These are phyloP conservation scores for Elymnias hypermnestra DNA, from an alignment of 1,140 invertebrate genomes.

Conservation along the genomic window DNA sequence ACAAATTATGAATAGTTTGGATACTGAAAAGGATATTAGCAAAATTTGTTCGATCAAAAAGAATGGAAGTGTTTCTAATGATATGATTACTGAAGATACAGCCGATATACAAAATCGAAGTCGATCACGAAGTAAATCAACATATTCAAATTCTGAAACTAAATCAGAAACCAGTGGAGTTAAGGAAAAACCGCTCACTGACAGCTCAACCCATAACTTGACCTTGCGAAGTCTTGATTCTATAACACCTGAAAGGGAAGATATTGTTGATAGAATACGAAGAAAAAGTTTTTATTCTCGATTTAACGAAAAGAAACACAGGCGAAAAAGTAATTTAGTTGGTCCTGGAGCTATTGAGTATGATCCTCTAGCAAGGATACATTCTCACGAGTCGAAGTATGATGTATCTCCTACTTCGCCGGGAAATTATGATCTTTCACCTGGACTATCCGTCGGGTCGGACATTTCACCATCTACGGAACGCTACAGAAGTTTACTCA, in stretches of 20 bases:
- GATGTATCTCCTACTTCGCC: constrained; percentile 64
- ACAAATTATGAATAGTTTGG: constrained; percentile 54
- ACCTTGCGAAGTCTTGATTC: constrained; percentile 53
- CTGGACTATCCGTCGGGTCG: constrained; percentile 48
- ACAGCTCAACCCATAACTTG: constrained; percentile 26
- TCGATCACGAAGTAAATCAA: constrained; percentile 60
- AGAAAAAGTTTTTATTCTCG: constrained; percentile 92
- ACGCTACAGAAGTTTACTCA: constrained; percentile 56
- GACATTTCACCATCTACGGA: constrained; percentile 63
- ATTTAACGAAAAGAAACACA: constrained; percentile 87
- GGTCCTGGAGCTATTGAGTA: constrained; percentile 74
- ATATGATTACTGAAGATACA: constrained; percentile 49
- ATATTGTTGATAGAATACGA: constrained; percentile 89
- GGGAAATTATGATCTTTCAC: constrained; percentile 53
- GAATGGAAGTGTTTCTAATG: constrained; percentile 54
- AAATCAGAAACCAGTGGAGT: constrained; percentile 50
- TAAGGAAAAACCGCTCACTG: constrained; percentile 44
- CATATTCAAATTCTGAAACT: constrained; percentile 56
- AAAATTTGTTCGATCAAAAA: constrained; percentile 61
- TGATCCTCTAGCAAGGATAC: constrained; percentile 65
- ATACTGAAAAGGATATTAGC: constrained; percentile 44
- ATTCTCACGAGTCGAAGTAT: constrained; percentile 52
- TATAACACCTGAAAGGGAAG: constrained; percentile 77
- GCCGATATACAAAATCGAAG: constrained; percentile 44
- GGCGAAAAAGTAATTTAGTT: constrained; percentile 78